Evolutionary conservation across 2,797 vertebrate species (phyloP), one percentile per base, ranked within the genome.

Genomic region (Varecia variegata): DNA sequence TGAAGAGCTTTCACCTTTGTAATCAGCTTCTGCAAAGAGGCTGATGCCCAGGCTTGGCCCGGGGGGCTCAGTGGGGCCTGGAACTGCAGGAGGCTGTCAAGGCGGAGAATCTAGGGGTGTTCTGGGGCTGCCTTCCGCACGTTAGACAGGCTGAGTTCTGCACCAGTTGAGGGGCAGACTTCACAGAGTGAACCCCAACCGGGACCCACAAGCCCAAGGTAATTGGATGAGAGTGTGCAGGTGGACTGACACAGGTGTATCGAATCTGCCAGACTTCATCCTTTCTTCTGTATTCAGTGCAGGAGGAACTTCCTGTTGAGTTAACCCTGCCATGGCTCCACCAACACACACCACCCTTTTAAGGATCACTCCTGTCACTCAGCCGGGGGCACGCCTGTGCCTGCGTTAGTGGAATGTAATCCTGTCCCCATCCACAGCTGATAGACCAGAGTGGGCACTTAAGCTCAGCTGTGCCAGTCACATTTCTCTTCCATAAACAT

Each of bases 21-120:
- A 71, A 88, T 96, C 96, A 87, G 71, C 74, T 83, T 86, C 95
- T 65, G 47, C 43, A 54, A 80, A 95, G 86, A 21, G 52, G 70
- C 88, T 58, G 79, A 91, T 91, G 76, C 73, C 91, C 73, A 73
- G 67, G n/a, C 73, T 84, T 79, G 62, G 68, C 73, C 56, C 60
- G 38, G 23, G 71, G 32, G 35, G 43, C 12, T 27, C 25, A 52
- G 38, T 0, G 52, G 12, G 54, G 10, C 7, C 56, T 2, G 38
- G 30, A 60, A 43, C 32, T 43, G 15, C n/a, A 58, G 54, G 32
- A 54, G 3, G 25, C 79, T 32, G 13, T 50, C 30, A 17, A 13
- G 27, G 32, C 4, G 8, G 23, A 77, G 70, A 62, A 40, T 77
- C 38, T 23, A 27, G 35, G 30, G 27, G 23, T 25, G 12, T 3